Percentiles rank a stretch among this genome's conserved stretches.
Evolutionary conservation across 1,140 invertebrate species (phyloP).

Genomic region (Neodiprion virginianus): DNA sequence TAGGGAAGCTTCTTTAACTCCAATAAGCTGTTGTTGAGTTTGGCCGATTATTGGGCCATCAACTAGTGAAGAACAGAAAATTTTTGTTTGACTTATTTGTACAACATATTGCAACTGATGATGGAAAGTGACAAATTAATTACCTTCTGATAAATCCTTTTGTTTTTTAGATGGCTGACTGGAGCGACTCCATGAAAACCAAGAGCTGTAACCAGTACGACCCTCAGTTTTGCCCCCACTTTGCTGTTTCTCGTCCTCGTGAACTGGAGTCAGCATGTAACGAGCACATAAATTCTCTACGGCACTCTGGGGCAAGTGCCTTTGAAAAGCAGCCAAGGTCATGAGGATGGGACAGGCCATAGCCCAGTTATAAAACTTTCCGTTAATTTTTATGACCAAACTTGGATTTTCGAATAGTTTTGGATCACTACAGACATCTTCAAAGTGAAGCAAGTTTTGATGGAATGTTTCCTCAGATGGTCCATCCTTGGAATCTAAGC

Average conservation of each 20-base stretch:
- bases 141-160: conserved; percentile 35
- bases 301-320: conserved; percentile 71
- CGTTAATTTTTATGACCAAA: conserved; percentile 86
- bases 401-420: conserved; percentile 82
- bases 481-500: conserved; percentile 66
- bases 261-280: conserved; percentile 53
- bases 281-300: conserved; percentile 55
- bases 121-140: neutral
- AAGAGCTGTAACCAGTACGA: conserved; percentile 60
- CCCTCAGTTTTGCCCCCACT: conserved; percentile 48
- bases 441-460: conserved; percentile 78
- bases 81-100: neutral
- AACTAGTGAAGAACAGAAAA: conserved; percentile 18
- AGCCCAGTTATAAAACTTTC: conserved; percentile 89
- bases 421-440: conserved; percentile 84
- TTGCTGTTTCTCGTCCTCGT: conserved; percentile 47
- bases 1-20: conserved; percentile 24
- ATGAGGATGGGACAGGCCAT: conserved; percentile 88
- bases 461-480: conserved; percentile 75
- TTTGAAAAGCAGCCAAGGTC: conserved; percentile 82
- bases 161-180: conserved; percentile 51
- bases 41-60: conserved; percentile 27
- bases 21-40: conserved; percentile 28
- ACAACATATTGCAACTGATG: neutral
- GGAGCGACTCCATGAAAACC: conserved; percentile 68